Base-by-base conservation (phyloP, 2,113 vertebrate genomes). In the Gadus chalcogrammus region DNA sequence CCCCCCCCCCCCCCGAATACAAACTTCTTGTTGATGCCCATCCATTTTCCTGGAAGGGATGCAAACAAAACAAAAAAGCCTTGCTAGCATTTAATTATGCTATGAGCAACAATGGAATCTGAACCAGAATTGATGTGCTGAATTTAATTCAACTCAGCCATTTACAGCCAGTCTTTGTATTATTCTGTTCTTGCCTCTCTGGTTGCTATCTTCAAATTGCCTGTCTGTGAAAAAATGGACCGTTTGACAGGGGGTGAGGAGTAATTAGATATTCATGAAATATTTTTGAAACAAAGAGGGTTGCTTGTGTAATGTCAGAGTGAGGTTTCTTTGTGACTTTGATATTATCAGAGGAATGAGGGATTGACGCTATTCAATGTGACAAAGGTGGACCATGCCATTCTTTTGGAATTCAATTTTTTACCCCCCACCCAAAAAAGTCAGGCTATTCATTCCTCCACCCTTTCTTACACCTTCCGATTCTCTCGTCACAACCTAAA, bases 61-160 rank as follows among this genome's bases (percentile, higher is more conserved):
- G 24, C 42, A 71, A 24, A 80, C 2, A 83, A 70, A 75, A 74
- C 79, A 82, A 77, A 78, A 71, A 69, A 72, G 70, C 48, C 35
- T 38, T 61, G 17, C 82, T 80, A 87, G 79, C 84, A 83, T 87
- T 88, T 80, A 67, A 88, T 89, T 88, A 87, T 89, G 83, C 77
- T 53, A 38, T 61, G 66, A 58, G 74, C 68, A 73, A 77, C 75
- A 68, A 53, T 68, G 80, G 71, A 70, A 75, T 67, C 68, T 64
- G 27, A 75, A 79, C 61, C 55, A 48, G 70, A 82, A 85, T 62
- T 75, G 83, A 85, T 76, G 71, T 71, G 56, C 16, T 60, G 67
- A 78, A 85, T 79, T 74, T 24, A 77, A 83, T 86, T 77, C 71
- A 58, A 15, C 60, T 42, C 15, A 66, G 64, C 64, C 28, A 17